Base-by-base conservation (phyloP, 2,888 invertebrate species). In the Melolontha melolontha region DNA sequence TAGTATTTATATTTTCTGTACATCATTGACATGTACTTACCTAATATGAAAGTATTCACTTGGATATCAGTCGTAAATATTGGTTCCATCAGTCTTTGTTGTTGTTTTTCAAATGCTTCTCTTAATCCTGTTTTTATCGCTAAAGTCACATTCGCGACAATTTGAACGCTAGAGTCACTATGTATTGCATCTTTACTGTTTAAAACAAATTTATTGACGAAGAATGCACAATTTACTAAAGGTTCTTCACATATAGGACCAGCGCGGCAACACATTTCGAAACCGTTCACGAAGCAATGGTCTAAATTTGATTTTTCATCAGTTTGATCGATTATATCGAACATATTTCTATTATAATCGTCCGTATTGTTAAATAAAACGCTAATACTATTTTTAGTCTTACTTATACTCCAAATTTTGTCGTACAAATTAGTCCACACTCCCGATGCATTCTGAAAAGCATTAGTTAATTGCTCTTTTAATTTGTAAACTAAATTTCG, bases 171-270 rank as follows among this genome's bases (percentile, higher is more conserved):
- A 8, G 70, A 39, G 7, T 47, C 64, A 22, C 47, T 52, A 12
- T 41, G n/a, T n/a, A 11, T 11, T 2, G 62, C 64, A 42, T 50
- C 27, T 14, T 68, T 34, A 27, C 49, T 62, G 42, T 86, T 85
- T 42, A 92, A 80, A 0, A 85, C 86, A 93, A 96, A 98, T 74
- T 94, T 92, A 76, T 95, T 93, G 1, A 98, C 88, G 64, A 94
- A 86, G 84, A 98, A 97, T 14, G 92, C 94, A 0, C 98, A 96
- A 1, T 98, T 98, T 85, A 92, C 93, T 91, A 99, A 91, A 1
- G 97, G 97, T 80, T 99, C 99, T 77, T 97, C 97, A 83, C 98
- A 99, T 50, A 99, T 82, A 0, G 98, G 98, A 0, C 99, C 99
- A 47, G 95, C 90, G 64, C 92, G 79, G 83, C 27, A 95, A 90